phyloP scores from a whole-genome alignment of 2,888 invertebrate genomes.

The Cosmorhoe ocellata region DNA sequence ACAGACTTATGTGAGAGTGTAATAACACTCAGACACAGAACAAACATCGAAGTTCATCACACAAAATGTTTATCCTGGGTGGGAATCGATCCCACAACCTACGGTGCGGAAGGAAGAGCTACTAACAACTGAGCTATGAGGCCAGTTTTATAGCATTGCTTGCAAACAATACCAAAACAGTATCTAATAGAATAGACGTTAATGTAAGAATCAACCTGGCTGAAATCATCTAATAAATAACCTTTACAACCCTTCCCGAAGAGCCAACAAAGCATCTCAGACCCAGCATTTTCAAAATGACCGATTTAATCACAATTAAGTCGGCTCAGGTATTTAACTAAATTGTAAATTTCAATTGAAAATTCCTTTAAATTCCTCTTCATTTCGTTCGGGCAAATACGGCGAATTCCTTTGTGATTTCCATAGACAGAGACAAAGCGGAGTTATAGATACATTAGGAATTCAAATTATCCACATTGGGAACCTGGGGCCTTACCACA shows the following conservation, averaged over 20 bases:
- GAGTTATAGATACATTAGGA: conserved; percentile 46
- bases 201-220: conserved; percentile 10
- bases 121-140: no score
- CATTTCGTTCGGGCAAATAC: conserved; percentile 47
- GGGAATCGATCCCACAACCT: no score
- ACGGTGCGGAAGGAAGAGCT: no score
- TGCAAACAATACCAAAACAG: neutral
- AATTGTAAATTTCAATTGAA: conserved; percentile 54
- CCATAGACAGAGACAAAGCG: conserved; percentile 42
- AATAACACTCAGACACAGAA: no score
- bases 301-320: conserved; percentile 49
- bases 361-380: conserved; percentile 50
- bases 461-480: conserved; percentile 37
- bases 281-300: conserved; percentile 35
- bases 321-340: conserved; percentile 44
- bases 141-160: no score
- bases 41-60: no score
- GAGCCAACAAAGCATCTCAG: conserved; percentile 29
- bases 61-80: no score
- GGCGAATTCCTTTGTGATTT: conserved; percentile 44
- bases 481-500: no score
- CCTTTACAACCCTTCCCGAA: conserved; percentile 16
- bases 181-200: conserved; percentile 1
- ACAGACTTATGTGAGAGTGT: no score
- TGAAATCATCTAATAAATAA: conserved; percentile 17